These are phyloP conservation scores for Muricea muricata DNA, from an alignment of 92 coral and sea anemone species.

Conservation along the genomic window DNA sequence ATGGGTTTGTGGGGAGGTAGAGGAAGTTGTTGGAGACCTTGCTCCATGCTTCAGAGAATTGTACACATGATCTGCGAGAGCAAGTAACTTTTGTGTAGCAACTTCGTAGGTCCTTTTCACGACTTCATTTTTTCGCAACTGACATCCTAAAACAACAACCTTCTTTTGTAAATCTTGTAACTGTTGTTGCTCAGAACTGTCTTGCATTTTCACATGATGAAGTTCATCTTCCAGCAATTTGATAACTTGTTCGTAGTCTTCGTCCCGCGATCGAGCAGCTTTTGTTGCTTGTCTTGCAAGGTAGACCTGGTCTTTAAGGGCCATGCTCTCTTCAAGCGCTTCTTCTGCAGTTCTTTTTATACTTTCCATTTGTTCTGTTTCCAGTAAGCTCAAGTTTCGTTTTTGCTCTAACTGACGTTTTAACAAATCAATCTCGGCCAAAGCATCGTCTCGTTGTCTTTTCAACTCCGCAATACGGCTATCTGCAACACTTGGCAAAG, in stretches of 20 bases:
- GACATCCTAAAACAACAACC: conserved; percentile 92
- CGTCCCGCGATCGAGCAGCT: conserved; percentile 83
- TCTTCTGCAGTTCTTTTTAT: conserved; percentile 69
- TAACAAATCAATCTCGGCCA: conserved; percentile 80
- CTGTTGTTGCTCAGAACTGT: conserved; percentile 81
- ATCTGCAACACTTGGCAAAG: conserved; percentile 39
- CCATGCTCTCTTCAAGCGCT: conserved; percentile 82
- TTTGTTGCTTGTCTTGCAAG: conserved; percentile 94
- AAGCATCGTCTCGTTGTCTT: conserved; percentile 90
- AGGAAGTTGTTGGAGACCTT: neutral
- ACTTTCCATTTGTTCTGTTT: conserved; percentile 28
- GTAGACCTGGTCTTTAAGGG: conserved; percentile 85
- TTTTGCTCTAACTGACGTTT: conserved; percentile 77
- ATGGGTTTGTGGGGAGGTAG: conserved; percentile 3
- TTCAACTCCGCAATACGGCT: conserved; percentile 63
- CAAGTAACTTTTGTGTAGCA: conserved; percentile 85
- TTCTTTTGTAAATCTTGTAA: conserved; percentile 91
- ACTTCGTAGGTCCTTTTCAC: conserved; percentile 96
- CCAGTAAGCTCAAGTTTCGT: conserved; percentile 6
- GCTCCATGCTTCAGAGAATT: conserved; percentile 4
- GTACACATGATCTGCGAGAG: conserved; percentile 76
- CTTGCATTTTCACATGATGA: conserved; percentile 63
- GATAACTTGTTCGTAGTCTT: conserved; percentile 89
- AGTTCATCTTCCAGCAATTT: conserved; percentile 28
- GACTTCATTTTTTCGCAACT: conserved; percentile 94